Conservation (phyloP, 2,888 invertebrate genomes). For the Lepidochrysops patricia region DNA sequence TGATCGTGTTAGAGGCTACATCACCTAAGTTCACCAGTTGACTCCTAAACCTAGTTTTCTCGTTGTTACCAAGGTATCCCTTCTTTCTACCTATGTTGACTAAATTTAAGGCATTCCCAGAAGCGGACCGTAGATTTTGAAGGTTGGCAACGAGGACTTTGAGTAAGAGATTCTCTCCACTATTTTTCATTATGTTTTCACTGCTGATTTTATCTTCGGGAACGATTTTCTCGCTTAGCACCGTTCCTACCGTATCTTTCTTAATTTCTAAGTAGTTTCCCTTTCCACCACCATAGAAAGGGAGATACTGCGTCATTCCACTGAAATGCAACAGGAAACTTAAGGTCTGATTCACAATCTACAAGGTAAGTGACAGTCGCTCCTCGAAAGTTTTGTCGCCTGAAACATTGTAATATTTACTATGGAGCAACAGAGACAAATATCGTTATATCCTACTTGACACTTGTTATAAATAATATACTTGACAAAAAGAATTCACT, state of each 20-base stretch:
- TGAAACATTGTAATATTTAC: too few relatives aligned
- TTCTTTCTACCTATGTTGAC: slow-evolving; percentile 76
- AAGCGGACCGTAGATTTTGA: slow-evolving; percentile 72
- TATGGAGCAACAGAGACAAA: too few relatives aligned
- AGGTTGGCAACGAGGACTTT: slow-evolving; percentile 71
- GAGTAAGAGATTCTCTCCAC: slow-evolving; percentile 51
- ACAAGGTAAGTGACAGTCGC: too few relatives aligned
- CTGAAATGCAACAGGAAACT: slow-evolving; percentile 30
- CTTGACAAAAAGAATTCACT: too few relatives aligned
- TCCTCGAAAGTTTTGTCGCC: too few relatives aligned
- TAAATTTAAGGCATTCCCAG: slow-evolving; percentile 73
- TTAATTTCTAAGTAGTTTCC: slow-evolving; percentile 79
- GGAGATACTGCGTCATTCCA: slow-evolving; percentile 58
- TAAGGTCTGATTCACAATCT: too few relatives aligned
- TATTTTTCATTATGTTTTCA: slow-evolving; percentile 53
- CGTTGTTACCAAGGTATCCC: slow-evolving; percentile 68
- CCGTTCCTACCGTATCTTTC: slow-evolving; percentile 65
- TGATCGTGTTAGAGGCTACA: slow-evolving; percentile 73
- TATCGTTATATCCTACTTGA: too few relatives aligned
- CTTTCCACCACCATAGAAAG: slow-evolving; percentile 82
- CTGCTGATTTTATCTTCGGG: slow-evolving; percentile 58
- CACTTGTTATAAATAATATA: too few relatives aligned
- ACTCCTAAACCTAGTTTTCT: slow-evolving; percentile 72
- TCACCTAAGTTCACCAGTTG: slow-evolving; percentile 73
- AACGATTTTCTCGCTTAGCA: slow-evolving; percentile 64